A percentile compares a stretch with the other conserved stretches of the same genome.
These are phyloP conservation scores for Diarsia mendica DNA, from an alignment of 2,888 invertebrate genomes.

Conservation along the genomic window DNA sequence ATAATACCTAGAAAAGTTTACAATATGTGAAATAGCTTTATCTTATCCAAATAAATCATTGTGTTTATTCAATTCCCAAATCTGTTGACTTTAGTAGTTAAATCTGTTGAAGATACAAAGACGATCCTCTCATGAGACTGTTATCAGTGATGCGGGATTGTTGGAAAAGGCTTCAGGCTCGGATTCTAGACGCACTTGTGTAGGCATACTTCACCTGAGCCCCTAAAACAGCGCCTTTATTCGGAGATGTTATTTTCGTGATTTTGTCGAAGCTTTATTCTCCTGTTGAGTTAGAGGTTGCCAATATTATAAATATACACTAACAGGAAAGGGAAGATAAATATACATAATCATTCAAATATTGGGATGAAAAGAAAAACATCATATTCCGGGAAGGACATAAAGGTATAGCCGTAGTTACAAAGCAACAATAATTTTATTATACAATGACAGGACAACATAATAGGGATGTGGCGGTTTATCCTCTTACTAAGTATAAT, in stretches of 20 bases:
- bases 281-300: neutral
- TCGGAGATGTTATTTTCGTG: neutral
- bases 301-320: neutral
- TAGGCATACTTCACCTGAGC: slow-evolving; percentile 27
- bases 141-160: slow-evolving; percentile 65
- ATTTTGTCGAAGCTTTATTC: neutral
- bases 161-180: slow-evolving; percentile 58
- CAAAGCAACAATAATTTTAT: slow-evolving; percentile 19
- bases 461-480: slow-evolving; percentile 29
- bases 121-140: slow-evolving; percentile 36
- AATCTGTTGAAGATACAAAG: slow-evolving; percentile 36
- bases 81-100: slow-evolving; percentile 15
- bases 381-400: neutral
- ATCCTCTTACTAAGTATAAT: slow-evolving; percentile 41
- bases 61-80: slow-evolving; percentile 8
- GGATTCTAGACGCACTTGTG: slow-evolving; percentile 59
- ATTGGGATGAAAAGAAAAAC: slow-evolving; percentile 7
- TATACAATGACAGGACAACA: slow-evolving; percentile 1
- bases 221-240: slow-evolving; percentile 18
- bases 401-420: slow-evolving; percentile 1
- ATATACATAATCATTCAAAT: slow-evolving; percentile 14
- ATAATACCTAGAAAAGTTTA: neutral
- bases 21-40: neutral
- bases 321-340: neutral
- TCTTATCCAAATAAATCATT: neutral